phyloP scores from a whole-genome alignment of 92 coral and sea anemone species.

The Scolanthus callimorphus region DNA sequence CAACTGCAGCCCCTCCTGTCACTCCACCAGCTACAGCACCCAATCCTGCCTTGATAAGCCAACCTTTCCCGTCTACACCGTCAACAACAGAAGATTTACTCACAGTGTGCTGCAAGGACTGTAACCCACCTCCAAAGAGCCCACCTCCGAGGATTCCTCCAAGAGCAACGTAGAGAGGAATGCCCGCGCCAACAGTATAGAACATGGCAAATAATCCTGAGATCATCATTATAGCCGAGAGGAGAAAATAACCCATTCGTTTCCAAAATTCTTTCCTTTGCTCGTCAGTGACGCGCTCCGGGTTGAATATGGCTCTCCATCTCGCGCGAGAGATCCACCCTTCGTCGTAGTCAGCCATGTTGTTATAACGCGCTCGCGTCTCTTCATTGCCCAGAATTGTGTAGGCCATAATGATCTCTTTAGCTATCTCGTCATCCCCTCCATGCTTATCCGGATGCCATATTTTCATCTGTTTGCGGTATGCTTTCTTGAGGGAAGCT shows the following conservation, averaged over 20 bases:
- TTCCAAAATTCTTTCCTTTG: slow-evolving; percentile 9
- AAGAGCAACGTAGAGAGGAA: not conserved
- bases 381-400: slow-evolving; percentile 14
- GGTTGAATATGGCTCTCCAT: slow-evolving; percentile 33
- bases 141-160: slow-evolving; percentile 1
- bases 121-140: slow-evolving; percentile 1
- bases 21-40: slow-evolving; percentile 24
- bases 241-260: slow-evolving; percentile 4
- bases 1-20: slow-evolving; percentile 37
- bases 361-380: slow-evolving; percentile 33
- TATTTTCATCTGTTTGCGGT: slow-evolving; percentile 14
- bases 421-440: slow-evolving; percentile 27
- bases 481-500: slow-evolving; percentile 13
- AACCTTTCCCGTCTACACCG: slow-evolving; percentile 16
- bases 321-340: slow-evolving; percentile 33
- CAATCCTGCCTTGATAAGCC: slow-evolving; percentile 7
- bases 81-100: slow-evolving; percentile 19
- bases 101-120: slow-evolving; percentile 4
- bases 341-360: slow-evolving; percentile 35
- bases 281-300: slow-evolving; percentile 39
- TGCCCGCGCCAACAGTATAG: slow-evolving; percentile 24
- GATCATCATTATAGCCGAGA: slow-evolving; percentile 8
- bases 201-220: slow-evolving; percentile 14
- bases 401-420: slow-evolving; percentile 32
- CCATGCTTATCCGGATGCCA: slow-evolving; percentile 38